Conservation (phyloP, 2,797 vertebrate genomes). For the Tamandua tetradactyla region DNA sequence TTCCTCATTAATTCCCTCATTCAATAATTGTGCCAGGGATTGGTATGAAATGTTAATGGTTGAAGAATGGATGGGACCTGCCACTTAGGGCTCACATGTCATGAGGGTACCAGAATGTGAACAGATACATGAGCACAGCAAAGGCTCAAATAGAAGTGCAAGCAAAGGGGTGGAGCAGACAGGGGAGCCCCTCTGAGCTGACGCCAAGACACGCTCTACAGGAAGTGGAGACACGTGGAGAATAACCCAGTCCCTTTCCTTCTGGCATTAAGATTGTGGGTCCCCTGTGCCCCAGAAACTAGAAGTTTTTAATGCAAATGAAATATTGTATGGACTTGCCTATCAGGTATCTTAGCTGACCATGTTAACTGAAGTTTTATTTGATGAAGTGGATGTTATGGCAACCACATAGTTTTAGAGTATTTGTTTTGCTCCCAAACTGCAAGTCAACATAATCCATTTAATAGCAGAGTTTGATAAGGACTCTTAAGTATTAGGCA, state of each 20-base stretch:
- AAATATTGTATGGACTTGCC: neutral
- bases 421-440: neutral
- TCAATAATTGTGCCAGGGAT: neutral
- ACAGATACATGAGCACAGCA: neutral
- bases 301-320: neutral
- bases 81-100: neutral
- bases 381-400: neutral
- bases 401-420: neutral
- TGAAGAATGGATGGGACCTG: accelerated
- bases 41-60: neutral
- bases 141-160: accelerated
- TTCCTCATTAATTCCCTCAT: neutral
- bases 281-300: accelerated
- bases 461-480: neutral
- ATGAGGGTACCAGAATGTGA: neutral
- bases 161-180: accelerated
- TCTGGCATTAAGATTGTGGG: neutral
- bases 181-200: neutral
- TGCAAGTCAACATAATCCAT: neutral
- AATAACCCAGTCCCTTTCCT: neutral
- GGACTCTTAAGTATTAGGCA: neutral
- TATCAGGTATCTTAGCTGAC: neutral
- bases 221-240: no score
- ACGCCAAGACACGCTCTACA: accelerated
- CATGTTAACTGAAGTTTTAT: neutral